Conservation (phyloP, 2,113 vertebrate genomes). For the Lasiurus cinereus region DNA sequence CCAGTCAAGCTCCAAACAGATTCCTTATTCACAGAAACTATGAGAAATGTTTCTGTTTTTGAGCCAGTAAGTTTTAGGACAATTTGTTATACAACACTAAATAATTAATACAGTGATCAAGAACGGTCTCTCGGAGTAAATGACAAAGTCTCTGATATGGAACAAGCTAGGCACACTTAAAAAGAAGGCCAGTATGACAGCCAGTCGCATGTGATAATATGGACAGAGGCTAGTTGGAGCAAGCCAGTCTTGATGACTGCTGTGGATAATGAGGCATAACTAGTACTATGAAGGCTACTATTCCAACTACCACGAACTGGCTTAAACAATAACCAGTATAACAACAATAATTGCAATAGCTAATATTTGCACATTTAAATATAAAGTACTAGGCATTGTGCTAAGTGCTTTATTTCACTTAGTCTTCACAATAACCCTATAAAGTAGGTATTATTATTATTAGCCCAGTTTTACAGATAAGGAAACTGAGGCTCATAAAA, state of each 20-base stretch:
- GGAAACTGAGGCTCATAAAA: slow-evolving; percentile 27
- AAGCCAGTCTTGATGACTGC: background rate
- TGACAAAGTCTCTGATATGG: background rate
- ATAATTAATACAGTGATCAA: background rate
- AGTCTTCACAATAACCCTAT: background rate
- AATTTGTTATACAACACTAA: background rate
- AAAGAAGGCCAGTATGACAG: background rate
- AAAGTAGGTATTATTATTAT: background rate
- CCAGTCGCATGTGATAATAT: background rate
- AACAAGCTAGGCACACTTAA: background rate
- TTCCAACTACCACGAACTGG: background rate
- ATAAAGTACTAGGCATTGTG: background rate
- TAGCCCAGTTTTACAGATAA: background rate
- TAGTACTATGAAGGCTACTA: background rate
- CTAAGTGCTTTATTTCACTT: slow-evolving; percentile 29
- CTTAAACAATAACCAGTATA: background rate
- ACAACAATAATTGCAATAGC: background rate
- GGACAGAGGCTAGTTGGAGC: background rate
- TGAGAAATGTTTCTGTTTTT: background rate
- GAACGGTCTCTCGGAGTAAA: background rate
- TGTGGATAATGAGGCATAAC: background rate
- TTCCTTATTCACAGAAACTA: background rate
- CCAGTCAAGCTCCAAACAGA: background rate
- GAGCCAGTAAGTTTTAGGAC: background rate
- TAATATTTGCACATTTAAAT: background rate